These are phyloP conservation scores for Scytalopus superciliaris DNA, from an alignment of 2,113 vertebrate genomes.

Conservation along the genomic window DNA sequence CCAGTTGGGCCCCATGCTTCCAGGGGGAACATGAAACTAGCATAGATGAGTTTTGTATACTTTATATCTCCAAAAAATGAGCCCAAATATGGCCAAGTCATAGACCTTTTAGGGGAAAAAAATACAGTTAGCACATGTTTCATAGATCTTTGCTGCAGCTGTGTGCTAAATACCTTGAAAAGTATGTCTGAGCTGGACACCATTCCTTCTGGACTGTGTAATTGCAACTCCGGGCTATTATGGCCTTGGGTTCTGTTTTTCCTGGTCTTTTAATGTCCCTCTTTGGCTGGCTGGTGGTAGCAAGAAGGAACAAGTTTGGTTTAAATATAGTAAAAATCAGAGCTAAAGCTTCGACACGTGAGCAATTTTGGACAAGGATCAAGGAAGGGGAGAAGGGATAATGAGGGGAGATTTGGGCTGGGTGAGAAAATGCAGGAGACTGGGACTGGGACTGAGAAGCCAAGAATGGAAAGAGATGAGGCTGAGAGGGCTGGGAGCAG, in stretches of 20 bases:
- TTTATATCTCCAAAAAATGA: neutral
- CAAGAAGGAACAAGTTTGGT: neutral
- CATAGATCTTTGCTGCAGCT: neutral
- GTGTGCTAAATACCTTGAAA: constrained; percentile 8
- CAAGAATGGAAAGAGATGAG: neutral
- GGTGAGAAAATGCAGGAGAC: neutral
- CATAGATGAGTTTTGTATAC: neutral
- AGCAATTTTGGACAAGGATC: neutral
- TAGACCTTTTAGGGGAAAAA: constrained; percentile 8
- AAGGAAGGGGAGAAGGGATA: neutral
- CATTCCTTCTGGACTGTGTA: neutral
- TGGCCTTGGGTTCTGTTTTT: neutral
- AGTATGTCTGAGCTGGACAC: neutral
- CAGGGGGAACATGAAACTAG: neutral
- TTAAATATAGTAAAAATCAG: neutral
- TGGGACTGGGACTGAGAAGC: neutral
- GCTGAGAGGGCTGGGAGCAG: neutral
- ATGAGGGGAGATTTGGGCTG: neutral
- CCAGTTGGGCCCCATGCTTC: neutral
- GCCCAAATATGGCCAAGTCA: neutral
- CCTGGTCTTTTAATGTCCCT: neutral
- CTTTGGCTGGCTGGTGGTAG: neutral
- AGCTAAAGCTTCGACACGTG: fast-evolving
- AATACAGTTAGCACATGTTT: neutral
- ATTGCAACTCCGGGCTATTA: neutral